Evolutionary conservation across 2,888 invertebrate species (phyloP).

Genomic region (Phragmatobia fuliginosa): DNA sequence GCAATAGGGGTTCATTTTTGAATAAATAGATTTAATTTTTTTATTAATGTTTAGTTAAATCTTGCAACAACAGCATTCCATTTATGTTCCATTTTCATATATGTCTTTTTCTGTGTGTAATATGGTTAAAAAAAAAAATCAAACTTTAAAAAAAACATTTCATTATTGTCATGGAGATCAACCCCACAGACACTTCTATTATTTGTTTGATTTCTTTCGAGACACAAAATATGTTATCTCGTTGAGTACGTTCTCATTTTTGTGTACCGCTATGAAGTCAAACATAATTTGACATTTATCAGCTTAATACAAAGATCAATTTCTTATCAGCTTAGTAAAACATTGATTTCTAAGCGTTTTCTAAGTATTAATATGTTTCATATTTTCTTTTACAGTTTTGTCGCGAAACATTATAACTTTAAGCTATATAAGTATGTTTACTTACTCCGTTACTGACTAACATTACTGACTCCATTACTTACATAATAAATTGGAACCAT

Average conservation of each 20-base stretch:
- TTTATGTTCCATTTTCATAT: neutral
- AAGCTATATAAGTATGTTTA: too few species aligned
- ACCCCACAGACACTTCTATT: neutral
- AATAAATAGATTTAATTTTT: too few species aligned
- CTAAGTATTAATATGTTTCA: too few species aligned
- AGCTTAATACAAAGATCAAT: neutral
- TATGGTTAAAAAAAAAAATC: neutral
- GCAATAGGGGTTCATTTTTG: too few species aligned
- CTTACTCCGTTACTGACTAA: too few species aligned
- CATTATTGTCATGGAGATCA: neutral
- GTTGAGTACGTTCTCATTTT: neutral
- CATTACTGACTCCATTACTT: too few species aligned
- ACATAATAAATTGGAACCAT: too few species aligned
- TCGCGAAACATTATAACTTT: too few species aligned
- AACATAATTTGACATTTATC: neutral
- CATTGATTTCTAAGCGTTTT: neutral
- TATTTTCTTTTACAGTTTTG: too few species aligned
- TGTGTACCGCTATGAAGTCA: neutral
- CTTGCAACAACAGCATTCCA: neutral
- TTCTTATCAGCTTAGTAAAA: neutral
- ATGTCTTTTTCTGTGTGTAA: too few species aligned
- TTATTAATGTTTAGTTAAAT: too few species aligned
- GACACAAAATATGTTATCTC: neutral
- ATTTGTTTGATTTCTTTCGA: neutral
- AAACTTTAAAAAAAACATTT: neutral